These are phyloP conservation scores for Chaetorhynchus papuensis DNA, from an alignment of 2,113 vertebrate genomes.

Conservation along the genomic window DNA sequence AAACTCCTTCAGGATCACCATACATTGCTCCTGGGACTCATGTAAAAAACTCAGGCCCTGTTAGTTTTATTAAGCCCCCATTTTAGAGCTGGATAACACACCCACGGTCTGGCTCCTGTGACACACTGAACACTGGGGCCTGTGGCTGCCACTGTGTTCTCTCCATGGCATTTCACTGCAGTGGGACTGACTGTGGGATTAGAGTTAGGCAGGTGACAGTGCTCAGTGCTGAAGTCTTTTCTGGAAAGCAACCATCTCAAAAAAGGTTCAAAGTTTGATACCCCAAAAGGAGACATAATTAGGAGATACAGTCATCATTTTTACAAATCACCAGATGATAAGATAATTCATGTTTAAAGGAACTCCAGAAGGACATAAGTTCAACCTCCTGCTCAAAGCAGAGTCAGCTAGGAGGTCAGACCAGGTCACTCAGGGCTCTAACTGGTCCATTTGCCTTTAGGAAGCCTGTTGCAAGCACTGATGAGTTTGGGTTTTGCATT, in stretches of 20 bases:
- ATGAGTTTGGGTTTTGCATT: neutral
- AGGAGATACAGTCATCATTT: neutral
- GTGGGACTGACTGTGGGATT: neutral
- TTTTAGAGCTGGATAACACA: neutral
- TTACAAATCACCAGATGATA: neutral
- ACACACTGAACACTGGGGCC: neutral
- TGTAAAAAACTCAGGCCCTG: neutral
- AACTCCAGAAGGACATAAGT: neutral
- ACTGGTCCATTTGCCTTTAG: neutral
- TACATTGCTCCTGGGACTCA: neutral
- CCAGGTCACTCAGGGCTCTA: neutral
- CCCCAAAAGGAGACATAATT: neutral
- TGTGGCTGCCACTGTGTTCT: neutral
- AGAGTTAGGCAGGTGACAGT: neutral
- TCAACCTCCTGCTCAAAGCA: neutral
- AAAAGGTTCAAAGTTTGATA: neutral
- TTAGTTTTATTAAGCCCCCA: neutral
- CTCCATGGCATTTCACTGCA: neutral
- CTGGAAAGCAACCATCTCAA: neutral
- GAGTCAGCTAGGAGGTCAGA: neutral
- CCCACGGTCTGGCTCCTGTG: neutral
- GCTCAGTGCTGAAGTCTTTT: neutral
- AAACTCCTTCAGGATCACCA: neutral
- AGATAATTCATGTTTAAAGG: neutral
- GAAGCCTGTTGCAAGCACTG: neutral